A percentile compares a stretch with the other conserved stretches of the same genome.
phyloP scores from a whole-genome alignment of 2,113 vertebrate species.

The Burhinus oedicnemus region DNA sequence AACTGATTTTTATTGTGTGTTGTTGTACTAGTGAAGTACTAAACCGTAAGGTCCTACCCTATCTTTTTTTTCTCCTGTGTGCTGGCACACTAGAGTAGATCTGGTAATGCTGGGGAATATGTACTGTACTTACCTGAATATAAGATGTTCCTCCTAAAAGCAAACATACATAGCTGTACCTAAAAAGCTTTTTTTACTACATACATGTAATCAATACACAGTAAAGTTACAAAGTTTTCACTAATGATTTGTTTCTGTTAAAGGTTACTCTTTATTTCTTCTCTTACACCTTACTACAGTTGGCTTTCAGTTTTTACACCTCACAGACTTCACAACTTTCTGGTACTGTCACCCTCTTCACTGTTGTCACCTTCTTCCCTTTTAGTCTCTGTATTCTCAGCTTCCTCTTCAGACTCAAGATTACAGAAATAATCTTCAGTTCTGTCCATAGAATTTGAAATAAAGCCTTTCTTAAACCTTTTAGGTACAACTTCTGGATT shows the following conservation, averaged over 20 bases:
- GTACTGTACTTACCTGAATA: neutral
- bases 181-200: neutral
- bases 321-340: neutral
- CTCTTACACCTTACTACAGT: neutral
- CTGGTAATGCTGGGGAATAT: neutral
- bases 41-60: neutral
- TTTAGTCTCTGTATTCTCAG: neutral
- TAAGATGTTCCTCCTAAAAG: neutral
- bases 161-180: neutral
- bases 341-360: neutral
- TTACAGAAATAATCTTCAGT: neutral
- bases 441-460: neutral
- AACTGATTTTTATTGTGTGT: neutral
- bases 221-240: neutral
- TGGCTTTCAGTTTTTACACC: neutral
- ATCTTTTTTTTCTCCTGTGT: rapidly evolving
- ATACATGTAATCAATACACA: neutral
- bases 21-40: neutral
- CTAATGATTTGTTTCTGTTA: neutral
- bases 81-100: neutral
- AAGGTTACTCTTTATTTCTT: neutral
- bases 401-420: neutral
- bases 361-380: neutral
- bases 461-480: neutral
- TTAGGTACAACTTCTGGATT: neutral